Evolutionary conservation across 1,140 invertebrate species (phyloP).

Genomic region (Ips nitidus): DNA sequence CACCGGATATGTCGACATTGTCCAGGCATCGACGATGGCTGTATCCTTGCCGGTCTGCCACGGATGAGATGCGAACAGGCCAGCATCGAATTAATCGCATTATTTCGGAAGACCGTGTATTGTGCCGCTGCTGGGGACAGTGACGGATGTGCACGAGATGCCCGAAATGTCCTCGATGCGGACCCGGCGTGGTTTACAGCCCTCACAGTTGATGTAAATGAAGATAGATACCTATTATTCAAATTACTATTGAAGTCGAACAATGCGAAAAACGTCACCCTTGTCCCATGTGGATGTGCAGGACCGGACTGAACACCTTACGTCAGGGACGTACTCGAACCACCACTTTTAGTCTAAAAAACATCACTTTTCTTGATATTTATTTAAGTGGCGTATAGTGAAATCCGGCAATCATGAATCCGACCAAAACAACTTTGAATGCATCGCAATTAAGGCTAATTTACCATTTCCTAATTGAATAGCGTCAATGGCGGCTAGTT

Average conservation of each 20-base stretch:
- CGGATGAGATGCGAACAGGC: slow-evolving; percentile 26
- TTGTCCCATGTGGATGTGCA: neutral
- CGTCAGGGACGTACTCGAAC: too few species aligned
- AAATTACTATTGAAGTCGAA: slow-evolving; percentile 29
- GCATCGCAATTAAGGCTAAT: slow-evolving; percentile 44
- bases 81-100: slow-evolving; percentile 26
- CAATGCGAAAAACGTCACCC: slow-evolving; percentile 19
- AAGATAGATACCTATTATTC: slow-evolving; percentile 32
- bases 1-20: slow-evolving; percentile 31
- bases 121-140: slow-evolving; percentile 22
- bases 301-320: too few species aligned
- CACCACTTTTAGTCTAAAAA: too few species aligned
- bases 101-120: slow-evolving; percentile 31
- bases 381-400: too few species aligned
- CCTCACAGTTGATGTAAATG: slow-evolving; percentile 28
- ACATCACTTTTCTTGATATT: too few species aligned
- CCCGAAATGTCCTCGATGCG: slow-evolving; percentile 23
- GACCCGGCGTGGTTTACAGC: slow-evolving; percentile 12
- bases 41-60: slow-evolving; percentile 14
- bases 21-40: slow-evolving; percentile 18
- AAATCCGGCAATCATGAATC: too few species aligned
- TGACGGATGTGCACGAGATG: slow-evolving; percentile 21
- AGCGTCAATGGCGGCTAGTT: slow-evolving; percentile 48
- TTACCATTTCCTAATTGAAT: slow-evolving; percentile 48
- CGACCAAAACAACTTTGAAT: slow-evolving; percentile 10